phyloP scores from a whole-genome alignment of 2,113 vertebrate genomes.

The Xyrauchen texanus region DNA sequence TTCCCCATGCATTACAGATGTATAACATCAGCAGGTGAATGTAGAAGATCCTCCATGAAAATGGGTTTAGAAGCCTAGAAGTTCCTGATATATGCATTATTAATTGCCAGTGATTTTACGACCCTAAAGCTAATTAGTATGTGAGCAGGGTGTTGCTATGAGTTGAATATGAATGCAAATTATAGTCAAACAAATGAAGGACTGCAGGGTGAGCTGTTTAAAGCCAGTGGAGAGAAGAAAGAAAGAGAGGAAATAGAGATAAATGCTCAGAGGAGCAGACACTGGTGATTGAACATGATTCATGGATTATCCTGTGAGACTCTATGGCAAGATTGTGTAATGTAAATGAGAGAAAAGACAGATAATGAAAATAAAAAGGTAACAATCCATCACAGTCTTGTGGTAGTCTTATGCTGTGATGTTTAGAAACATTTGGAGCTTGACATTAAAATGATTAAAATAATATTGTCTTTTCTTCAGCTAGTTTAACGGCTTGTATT shows the following conservation, averaged over 20 bases:
- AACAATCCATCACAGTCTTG: constrained; percentile 20
- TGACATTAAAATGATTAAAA: background rate
- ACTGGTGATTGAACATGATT: constrained; percentile 14
- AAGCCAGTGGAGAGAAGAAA: constrained; percentile 24
- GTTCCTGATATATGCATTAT: constrained; percentile 28
- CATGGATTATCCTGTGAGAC: constrained; percentile 7
- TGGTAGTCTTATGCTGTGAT: background rate
- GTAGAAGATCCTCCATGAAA: background rate
- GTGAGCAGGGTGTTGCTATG: background rate
- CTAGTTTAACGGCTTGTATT: background rate
- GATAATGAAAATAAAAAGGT: constrained; percentile 23
- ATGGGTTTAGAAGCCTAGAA: constrained; percentile 1
- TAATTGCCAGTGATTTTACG: constrained; percentile 14
- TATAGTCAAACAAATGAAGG: constrained; percentile 34
- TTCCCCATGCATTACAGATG: background rate
- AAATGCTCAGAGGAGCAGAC: background rate
- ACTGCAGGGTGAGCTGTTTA: constrained; percentile 20
- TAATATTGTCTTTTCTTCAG: background rate
- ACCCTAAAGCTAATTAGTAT: constrained; percentile 21
- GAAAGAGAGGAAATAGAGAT: constrained; percentile 7
- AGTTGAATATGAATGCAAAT: constrained; percentile 32
- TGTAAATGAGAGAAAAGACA: constrained; percentile 1
- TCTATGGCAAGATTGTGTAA: background rate
- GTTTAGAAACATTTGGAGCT: background rate
- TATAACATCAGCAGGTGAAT: background rate